phyloP scores from a whole-genome alignment of 2,888 invertebrate genomes.

The Rotaria socialis region DNA sequence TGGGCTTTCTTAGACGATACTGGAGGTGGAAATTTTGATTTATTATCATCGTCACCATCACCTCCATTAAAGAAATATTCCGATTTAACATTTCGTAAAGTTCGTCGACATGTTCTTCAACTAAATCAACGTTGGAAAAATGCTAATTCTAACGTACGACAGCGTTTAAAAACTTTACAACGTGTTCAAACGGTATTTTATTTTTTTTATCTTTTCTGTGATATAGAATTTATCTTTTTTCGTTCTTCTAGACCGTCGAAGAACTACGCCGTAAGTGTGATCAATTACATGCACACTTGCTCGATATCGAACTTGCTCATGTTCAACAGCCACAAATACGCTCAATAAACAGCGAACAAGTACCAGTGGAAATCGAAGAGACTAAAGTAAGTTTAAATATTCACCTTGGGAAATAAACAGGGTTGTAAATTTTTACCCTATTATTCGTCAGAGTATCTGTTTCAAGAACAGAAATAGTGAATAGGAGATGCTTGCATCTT shows the following conservation, averaged over 20 bases:
- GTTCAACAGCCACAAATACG: conserved; percentile 30
- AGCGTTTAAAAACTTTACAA: conserved; percentile 28
- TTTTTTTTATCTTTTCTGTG: too few relatives aligned
- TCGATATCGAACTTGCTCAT: conserved; percentile 6
- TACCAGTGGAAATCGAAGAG: neutral
- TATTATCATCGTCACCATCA: neutral
- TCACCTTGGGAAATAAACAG: neutral
- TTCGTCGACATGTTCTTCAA: conserved; percentile 37
- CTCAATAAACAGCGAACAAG: neutral
- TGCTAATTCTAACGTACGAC: neutral
- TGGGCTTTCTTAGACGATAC: neutral
- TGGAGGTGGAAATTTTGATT: neutral
- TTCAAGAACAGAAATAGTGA: too few relatives aligned
- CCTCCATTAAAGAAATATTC: conserved; percentile 30
- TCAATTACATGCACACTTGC: conserved; percentile 8
- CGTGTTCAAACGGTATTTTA: conserved; percentile 6
- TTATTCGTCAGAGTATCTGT: too few relatives aligned
- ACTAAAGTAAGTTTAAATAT: neutral
- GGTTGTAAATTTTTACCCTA: too few relatives aligned
- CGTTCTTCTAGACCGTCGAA: neutral
- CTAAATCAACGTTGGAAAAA: conserved; percentile 29
- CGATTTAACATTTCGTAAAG: conserved; percentile 23
- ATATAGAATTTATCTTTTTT: neutral
- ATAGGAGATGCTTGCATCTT: too few relatives aligned
- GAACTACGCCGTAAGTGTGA: neutral